Evolutionary conservation across 1,140 invertebrate species (phyloP).

Genomic region (Brachionus manjavacas): DNA sequence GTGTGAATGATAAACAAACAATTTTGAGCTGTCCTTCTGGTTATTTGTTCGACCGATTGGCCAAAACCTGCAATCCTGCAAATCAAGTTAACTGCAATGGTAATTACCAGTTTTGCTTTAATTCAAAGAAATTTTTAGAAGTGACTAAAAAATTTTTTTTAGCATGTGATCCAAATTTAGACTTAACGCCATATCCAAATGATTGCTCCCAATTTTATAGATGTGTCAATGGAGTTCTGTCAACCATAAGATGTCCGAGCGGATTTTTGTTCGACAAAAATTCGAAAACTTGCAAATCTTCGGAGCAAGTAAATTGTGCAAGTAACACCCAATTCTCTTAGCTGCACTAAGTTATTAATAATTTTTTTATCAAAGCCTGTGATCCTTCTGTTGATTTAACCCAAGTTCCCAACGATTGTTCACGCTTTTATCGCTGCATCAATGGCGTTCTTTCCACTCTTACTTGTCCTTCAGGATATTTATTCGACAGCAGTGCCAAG

Average conservation of each 20-base stretch:
- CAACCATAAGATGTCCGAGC: neutral
- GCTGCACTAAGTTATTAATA: neutral
- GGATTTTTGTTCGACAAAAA: conserved; percentile 2
- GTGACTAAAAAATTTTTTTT: neutral
- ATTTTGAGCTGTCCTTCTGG: neutral
- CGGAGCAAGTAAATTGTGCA: neutral
- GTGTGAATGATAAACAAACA: neutral
- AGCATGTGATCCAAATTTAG: neutral
- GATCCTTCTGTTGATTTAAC: conserved; percentile 12
- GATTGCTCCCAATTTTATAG: conserved; percentile 8
- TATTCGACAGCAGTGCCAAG: conserved; percentile 1
- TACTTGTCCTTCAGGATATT: neutral
- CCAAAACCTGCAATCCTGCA: neutral
- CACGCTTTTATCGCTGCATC: neutral
- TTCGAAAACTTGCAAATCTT: neutral
- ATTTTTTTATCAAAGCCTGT: neutral
- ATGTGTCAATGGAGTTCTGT: neutral
- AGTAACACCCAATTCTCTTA: neutral
- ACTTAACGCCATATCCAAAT: neutral
- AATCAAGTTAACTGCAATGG: neutral
- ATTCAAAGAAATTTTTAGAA: no score
- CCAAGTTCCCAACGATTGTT: conserved; percentile 9
- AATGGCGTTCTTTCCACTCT: neutral
- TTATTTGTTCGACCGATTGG: neutral
- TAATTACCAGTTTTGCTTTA: no score